phyloP scores from a whole-genome alignment of 37 sponge, comb jelly and placozoan species.

The Oscarella lobularis region DNA sequence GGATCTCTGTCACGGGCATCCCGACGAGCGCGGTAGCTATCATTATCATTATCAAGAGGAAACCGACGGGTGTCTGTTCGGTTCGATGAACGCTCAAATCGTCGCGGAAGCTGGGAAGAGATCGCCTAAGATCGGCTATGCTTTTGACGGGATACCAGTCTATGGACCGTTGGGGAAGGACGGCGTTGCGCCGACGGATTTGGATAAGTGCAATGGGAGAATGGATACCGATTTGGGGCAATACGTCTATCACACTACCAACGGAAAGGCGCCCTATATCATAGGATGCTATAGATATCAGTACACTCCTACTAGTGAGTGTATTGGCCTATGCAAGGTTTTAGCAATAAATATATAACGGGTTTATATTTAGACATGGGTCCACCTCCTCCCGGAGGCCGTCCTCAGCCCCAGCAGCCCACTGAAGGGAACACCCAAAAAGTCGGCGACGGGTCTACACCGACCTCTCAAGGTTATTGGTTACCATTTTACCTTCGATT shows the following conservation, averaged over 20 bases:
- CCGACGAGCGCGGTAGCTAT: neutral
- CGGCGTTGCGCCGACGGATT: neutral
- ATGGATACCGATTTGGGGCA: neutral
- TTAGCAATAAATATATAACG: too few species aligned
- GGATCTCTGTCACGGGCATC: neutral
- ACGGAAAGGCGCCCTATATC: neutral
- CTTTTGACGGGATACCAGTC: neutral
- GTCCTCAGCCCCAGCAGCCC: too few species aligned
- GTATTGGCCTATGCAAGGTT: too few species aligned
- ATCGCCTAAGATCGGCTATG: constrained; percentile 1
- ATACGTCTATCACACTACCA: neutral
- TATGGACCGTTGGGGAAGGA: neutral
- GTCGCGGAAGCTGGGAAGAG: neutral
- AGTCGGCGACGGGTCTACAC: too few species aligned
- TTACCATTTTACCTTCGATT: too few species aligned
- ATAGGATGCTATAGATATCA: neutral
- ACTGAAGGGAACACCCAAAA: too few species aligned
- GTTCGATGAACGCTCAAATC: too few species aligned
- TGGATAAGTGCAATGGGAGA: neutral
- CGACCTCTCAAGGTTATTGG: too few species aligned
- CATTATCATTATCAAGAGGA: neutral
- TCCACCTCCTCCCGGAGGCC: too few species aligned
- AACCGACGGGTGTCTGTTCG: too few species aligned
- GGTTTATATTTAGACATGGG: too few species aligned
- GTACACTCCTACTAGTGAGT: too few species aligned